Base-by-base conservation (phyloP, 2,888 invertebrate genomes). In the Yponomeuta sedellus region DNA sequence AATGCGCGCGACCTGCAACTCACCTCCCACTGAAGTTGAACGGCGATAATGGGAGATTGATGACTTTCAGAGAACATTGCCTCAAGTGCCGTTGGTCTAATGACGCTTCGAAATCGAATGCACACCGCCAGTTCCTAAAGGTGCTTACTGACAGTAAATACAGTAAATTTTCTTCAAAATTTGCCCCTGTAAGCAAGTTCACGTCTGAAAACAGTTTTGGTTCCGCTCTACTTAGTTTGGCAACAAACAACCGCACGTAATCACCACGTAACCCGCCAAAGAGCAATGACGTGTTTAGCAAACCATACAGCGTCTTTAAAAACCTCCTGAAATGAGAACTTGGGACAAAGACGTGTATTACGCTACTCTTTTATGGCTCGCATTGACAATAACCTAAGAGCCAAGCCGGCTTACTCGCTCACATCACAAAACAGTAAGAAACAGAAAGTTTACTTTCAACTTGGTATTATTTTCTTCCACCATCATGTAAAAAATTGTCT, bases 401-500 rank as follows among this genome's bases (percentile, higher is more conserved):
- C 71, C 71, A 71, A 16, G 19, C 71, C 71, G 71, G 74, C 69
- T 16, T 52, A 52, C 44, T 52, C 44, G 16, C 44, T 16, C 44
- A 52, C 16, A 52, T 16, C 12, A 16, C 16, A 52, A 52, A 52
- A 52, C 16, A 52, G 12, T 12, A 52, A 16, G 16, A 52, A 16
- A 16, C 44, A 52, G 44, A 52, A 16, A 52, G 44, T 52, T 16
- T 16, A 16, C 16, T 52, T 52, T 6, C 34, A 1, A 34, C 34
- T 8, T 34, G 34, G 34, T 34, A 8, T 8, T 34, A 5, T 8
- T 34, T 34, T 34, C 10, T 34, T 34, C 34, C 34, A 34, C 34
- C 6, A 34, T 8, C 34, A 34, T 8, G 25, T 6, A 34, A 34
- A 6, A 34, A 34, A 8, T 10, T 34, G 34, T 34, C 34, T 5